phyloP scores from a whole-genome alignment of 2,113 vertebrate species.

The Myrmophylax atrothorax region DNA sequence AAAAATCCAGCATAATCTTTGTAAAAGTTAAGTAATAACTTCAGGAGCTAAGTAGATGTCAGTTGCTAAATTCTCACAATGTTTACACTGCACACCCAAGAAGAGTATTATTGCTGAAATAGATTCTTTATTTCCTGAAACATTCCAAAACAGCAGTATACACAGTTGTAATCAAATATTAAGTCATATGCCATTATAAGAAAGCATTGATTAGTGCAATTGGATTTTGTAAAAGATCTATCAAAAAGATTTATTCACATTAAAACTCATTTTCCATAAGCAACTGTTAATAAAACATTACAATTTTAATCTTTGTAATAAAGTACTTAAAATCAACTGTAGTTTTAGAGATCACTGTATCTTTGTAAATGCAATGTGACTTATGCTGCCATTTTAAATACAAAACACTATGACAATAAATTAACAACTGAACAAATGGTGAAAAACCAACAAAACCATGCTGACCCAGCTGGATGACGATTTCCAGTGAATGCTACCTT shows the following conservation, averaged over 20 bases:
- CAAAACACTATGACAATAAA: slow-evolving; percentile 76
- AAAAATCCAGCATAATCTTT: background rate
- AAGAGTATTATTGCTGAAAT: slow-evolving; percentile 78
- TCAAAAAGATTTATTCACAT: slow-evolving; percentile 84
- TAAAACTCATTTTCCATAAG: slow-evolving; percentile 81
- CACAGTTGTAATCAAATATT: slow-evolving; percentile 81
- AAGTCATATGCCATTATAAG: slow-evolving; percentile 78
- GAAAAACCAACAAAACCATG: slow-evolving; percentile 62
- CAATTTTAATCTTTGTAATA: slow-evolving; percentile 77
- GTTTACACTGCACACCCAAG: slow-evolving; percentile 28
- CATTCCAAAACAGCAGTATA: slow-evolving; percentile 84
- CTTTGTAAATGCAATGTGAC: slow-evolving; percentile 71
- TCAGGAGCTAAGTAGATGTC: background rate
- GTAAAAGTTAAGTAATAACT: background rate
- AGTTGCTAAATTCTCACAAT: background rate
- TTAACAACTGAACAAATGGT: slow-evolving; percentile 75
- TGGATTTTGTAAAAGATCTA: slow-evolving; percentile 84
- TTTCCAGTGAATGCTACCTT: slow-evolving; percentile 68
- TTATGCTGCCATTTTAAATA: slow-evolving; percentile 68
- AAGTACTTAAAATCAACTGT: slow-evolving; percentile 73
- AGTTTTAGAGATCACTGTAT: slow-evolving; percentile 70
- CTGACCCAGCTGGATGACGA: slow-evolving; percentile 59
- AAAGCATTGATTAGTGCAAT: slow-evolving; percentile 87
- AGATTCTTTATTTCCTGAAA: slow-evolving; percentile 85
- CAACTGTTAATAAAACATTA: slow-evolving; percentile 82